Conservation (phyloP, 2,888 invertebrate species). For the Patella depressa region DNA sequence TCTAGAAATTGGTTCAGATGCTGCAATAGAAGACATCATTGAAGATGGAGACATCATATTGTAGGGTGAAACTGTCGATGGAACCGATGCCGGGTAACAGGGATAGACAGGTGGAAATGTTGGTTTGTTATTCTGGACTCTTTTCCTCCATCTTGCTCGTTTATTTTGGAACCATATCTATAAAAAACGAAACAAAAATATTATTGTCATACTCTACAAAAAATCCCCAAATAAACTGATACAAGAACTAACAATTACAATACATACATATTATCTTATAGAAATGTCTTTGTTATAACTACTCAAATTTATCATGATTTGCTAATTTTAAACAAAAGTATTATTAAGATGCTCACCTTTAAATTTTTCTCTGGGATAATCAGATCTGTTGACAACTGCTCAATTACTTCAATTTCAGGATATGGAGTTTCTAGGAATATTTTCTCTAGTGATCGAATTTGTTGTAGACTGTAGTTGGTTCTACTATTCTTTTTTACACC, state of each 20-base stretch:
- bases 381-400: conserved; percentile 44
- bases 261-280: too few species aligned
- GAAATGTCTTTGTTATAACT: neutral
- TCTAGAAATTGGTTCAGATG: too few species aligned
- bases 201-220: too few species aligned
- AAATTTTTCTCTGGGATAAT: conserved; percentile 48
- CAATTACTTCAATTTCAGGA: conserved; percentile 50
- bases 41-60: conserved; percentile 17
- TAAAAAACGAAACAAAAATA: conserved; percentile 7
- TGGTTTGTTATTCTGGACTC: conserved; percentile 41
- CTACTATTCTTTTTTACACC: too few species aligned
- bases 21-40: too few species aligned
- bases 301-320: conserved; percentile 18
- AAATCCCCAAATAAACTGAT: too few species aligned
- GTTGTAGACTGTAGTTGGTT: conserved; percentile 33
- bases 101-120: conserved; percentile 31
- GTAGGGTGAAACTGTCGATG: conserved; percentile 43
- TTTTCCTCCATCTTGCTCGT: conserved; percentile 53
- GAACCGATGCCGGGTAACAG: conserved; percentile 33
- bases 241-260: too few species aligned
- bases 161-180: conserved; percentile 60
- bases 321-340: too few species aligned
- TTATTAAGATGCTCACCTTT: conserved; percentile 25
- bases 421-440: conserved; percentile 53
- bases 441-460: conserved; percentile 46